A percentile compares a stretch with the other conserved stretches of the same genome.
Evolutionary conservation across 2,888 invertebrate genomes (phyloP).

Genomic region (Pseudoips prasinana): DNA sequence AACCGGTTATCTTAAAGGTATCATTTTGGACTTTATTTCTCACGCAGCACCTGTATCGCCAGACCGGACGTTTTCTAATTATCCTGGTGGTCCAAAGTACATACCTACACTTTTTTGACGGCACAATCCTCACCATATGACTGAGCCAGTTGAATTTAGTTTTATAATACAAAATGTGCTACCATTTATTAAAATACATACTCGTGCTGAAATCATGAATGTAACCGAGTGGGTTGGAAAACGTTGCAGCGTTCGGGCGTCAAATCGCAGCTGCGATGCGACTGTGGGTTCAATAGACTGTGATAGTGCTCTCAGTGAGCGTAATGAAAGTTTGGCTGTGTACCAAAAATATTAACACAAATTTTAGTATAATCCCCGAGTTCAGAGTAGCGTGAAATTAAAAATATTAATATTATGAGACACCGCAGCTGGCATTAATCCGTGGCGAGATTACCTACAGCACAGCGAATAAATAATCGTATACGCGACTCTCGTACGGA

Average conservation of each 20-base stretch:
- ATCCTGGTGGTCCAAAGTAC: no score
- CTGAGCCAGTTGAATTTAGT: conserved; percentile 5
- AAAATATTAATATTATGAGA: conserved; percentile 68
- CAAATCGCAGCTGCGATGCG: conserved; percentile 11
- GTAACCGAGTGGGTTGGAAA: conserved; percentile 5
- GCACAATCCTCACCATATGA: no score
- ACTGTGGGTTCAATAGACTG: conserved; percentile 28
- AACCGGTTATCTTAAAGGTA: no score
- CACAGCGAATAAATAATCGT: conserved; percentile 40
- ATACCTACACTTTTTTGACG: no score
- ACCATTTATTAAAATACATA: not conserved
- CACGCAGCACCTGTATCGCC: no score
- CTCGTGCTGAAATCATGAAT: conserved; percentile 4
- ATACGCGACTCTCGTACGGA: conserved; percentile 29
- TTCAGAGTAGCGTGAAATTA: conserved; percentile 57
- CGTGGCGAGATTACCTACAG: conserved; percentile 39
- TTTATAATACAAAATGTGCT: conserved; percentile 13
- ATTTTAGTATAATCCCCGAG: conserved; percentile 47
- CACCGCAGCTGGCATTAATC: conserved; percentile 54
- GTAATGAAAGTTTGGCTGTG: conserved; percentile 38
- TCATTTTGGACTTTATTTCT: no score
- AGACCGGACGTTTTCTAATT: no score
- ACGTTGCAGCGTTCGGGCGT: conserved; percentile 7
- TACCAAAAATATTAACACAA: conserved; percentile 48
- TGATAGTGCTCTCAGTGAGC: conserved; percentile 24